A percentile compares a stretch with the other conserved stretches of the same genome.
phyloP scores from a whole-genome alignment of 2,888 invertebrate genomes.

The Drosophila vallismaia region DNA sequence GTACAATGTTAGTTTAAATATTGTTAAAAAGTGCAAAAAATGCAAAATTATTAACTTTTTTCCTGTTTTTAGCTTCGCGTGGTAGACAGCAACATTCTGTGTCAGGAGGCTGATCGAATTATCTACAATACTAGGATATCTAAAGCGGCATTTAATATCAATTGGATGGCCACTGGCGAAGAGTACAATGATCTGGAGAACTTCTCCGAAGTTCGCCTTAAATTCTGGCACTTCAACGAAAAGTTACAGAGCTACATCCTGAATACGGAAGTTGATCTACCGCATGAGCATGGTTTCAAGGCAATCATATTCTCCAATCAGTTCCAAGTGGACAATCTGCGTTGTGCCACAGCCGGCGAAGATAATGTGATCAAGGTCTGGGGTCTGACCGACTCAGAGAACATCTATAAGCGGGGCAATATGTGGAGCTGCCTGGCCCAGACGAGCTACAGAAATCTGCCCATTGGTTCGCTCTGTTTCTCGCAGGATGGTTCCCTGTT shows the following conservation, averaged over 20 bases:
- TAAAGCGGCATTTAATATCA: conserved; percentile 87
- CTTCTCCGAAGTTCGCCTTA: conserved; percentile 87
- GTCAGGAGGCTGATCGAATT: conserved; percentile 86
- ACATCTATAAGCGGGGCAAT: conserved; percentile 85
- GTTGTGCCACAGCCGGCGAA: conserved; percentile 87
- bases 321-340: conserved; percentile 84
- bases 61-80: conserved; percentile 87
- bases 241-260: conserved; percentile 87
- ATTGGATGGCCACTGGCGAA: conserved; percentile 91
- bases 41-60: neutral
- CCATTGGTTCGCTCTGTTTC: conserved; percentile 87
- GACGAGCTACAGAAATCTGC: conserved; percentile 86
- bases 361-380: conserved; percentile 90
- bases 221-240: conserved; percentile 89
- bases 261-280: conserved; percentile 90
- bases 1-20: conserved; percentile 87
- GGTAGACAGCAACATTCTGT: conserved; percentile 88
- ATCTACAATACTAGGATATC: conserved; percentile 88
- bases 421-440: conserved; percentile 88
- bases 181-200: conserved; percentile 86
- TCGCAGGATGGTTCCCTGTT: conserved; percentile 91
- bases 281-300: conserved; percentile 87
- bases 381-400: conserved; percentile 86
- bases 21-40: neutral
- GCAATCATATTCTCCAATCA: conserved; percentile 86